phyloP scores from a whole-genome alignment of 2,113 vertebrate species.

The Tragelaphus strepsiceros region DNA sequence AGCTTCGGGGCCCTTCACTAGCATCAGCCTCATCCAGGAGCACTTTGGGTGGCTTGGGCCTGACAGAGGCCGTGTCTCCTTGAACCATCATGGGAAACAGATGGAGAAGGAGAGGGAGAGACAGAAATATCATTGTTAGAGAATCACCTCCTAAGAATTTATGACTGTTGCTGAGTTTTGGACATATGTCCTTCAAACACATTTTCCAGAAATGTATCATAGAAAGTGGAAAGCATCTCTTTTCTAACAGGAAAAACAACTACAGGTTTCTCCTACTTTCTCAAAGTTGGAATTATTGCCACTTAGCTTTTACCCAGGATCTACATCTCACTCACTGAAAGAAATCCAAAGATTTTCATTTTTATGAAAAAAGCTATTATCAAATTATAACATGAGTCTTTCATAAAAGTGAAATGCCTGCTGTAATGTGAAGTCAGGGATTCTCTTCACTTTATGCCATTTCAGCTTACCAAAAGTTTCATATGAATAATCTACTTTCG shows the following conservation, averaged over 20 bases:
- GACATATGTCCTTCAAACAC: not conserved
- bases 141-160: not conserved
- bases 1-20: rapidly evolving
- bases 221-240: not conserved
- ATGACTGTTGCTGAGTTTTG: not conserved
- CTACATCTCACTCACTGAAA: not conserved
- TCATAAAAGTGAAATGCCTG: not conserved
- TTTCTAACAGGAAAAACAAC: not conserved
- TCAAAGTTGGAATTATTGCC: not conserved
- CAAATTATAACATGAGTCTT: not conserved
- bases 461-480: not conserved
- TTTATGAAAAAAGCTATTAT: not conserved
- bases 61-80: not conserved
- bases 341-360: not conserved
- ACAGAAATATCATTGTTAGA: not conserved
- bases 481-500: not conserved
- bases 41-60: not conserved
- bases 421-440: not conserved
- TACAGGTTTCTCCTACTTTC: not conserved
- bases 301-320: not conserved
- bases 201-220: not conserved
- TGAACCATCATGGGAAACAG: not conserved
- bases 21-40: not conserved
- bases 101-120: not conserved
- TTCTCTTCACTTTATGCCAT: not conserved